phyloP scores from a whole-genome alignment of 2,797 vertebrate genomes.

The Ctenosaura bakeri region DNA sequence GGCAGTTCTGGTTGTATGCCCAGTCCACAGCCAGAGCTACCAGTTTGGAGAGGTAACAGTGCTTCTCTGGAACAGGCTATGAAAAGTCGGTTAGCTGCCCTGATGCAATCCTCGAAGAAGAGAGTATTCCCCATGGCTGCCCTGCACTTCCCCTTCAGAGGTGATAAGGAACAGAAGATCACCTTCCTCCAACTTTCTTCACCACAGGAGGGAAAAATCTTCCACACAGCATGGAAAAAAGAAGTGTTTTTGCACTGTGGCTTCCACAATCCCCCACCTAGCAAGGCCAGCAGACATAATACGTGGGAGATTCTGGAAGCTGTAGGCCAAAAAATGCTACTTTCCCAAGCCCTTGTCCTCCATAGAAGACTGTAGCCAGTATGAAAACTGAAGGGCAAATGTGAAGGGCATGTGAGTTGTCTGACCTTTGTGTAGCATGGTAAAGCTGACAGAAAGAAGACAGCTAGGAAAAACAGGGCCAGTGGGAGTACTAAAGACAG shows the following conservation, averaged over 20 bases:
- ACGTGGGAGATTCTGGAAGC: not conserved
- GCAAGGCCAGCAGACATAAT: too few relatives aligned
- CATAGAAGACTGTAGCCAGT: not conserved
- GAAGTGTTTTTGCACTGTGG: too few relatives aligned
- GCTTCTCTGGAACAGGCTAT: too few relatives aligned
- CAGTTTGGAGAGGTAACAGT: not conserved
- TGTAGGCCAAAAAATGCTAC: not conserved
- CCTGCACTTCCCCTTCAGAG: not conserved
- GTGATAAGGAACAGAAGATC: not conserved
- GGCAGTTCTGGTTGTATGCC: not conserved
- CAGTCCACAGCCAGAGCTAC: not conserved
- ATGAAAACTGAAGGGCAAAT: not conserved
- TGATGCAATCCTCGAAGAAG: not conserved
- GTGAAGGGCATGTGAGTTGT: not conserved
- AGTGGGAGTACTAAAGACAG: too few relatives aligned
- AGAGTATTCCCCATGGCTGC: not conserved
- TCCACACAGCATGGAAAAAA: too few relatives aligned
- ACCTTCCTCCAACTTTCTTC: not conserved
- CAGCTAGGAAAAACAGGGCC: not conserved
- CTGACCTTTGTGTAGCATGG: not conserved
- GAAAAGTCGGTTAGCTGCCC: not conserved
- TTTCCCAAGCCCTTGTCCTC: too few relatives aligned
- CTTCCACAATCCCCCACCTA: too few relatives aligned
- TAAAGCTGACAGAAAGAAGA: not conserved
- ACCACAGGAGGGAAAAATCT: not conserved